These are phyloP conservation scores for Mus spicilegus DNA, from an alignment of 2,113 vertebrate species.

Conservation along the genomic window DNA sequence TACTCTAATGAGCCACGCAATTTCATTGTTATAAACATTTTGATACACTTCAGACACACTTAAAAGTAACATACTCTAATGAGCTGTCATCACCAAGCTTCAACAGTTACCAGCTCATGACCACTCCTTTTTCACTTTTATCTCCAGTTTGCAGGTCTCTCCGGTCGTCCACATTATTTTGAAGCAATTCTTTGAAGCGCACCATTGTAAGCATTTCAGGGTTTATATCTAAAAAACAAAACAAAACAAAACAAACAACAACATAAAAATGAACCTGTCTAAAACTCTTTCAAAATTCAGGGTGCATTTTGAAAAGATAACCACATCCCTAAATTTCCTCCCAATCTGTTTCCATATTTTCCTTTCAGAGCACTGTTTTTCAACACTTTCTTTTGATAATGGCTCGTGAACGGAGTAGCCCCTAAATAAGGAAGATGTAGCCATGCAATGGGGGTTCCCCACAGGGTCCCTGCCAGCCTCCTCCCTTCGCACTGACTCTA, in stretches of 20 bases:
- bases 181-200: not conserved
- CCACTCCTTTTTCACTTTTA: not conserved
- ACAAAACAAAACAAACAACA: too few relatives aligned
- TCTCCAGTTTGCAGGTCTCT: not conserved
- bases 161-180: not conserved
- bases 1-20: not conserved
- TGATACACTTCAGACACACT: not conserved
- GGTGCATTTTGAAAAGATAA: not conserved
- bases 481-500: not conserved
- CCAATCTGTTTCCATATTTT: not conserved
- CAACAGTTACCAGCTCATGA: not conserved
- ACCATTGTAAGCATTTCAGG: not conserved
- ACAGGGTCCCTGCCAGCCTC: not conserved
- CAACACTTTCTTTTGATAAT: slow-evolving; percentile 53
- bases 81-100: not conserved
- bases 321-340: not conserved
- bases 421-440: not conserved
- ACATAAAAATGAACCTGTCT: not conserved
- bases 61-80: not conserved
- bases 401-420: slow-evolving; percentile 44
- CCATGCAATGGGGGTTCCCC: not conserved
- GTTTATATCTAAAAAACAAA: slow-evolving; percentile 3
- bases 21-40: not conserved
- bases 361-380: slow-evolving; percentile 7
- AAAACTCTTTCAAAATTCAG: not conserved